phyloP scores from a whole-genome alignment of 2,797 vertebrate genomes.

The Neomorphus geoffroyi region DNA sequence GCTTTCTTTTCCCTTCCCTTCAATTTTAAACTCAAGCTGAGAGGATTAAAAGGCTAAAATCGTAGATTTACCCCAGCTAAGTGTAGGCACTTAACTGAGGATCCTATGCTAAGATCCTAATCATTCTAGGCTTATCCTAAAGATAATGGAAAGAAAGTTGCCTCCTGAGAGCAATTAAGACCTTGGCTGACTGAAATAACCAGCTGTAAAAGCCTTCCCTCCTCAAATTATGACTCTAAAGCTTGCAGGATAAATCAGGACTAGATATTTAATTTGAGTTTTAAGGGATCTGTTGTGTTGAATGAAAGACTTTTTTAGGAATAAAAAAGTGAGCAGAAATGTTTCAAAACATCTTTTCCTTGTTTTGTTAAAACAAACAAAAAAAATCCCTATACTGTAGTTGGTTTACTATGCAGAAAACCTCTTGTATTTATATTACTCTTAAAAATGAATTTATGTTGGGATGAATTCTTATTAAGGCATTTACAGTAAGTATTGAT shows the following conservation, averaged over 20 bases:
- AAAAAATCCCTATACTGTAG: background rate
- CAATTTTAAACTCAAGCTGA: background rate
- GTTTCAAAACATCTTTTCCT: background rate
- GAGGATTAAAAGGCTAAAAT: constrained; percentile 4
- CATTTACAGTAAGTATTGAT: background rate
- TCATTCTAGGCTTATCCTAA: constrained; percentile 23
- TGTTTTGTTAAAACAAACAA: background rate
- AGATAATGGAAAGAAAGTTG: constrained; percentile 34
- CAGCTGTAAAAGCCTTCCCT: constrained; percentile 20
- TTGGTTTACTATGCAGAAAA: background rate
- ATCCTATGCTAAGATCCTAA: constrained; percentile 6
- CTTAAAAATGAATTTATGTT: background rate
- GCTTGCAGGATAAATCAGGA: constrained; percentile 2
- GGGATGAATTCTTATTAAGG: background rate
- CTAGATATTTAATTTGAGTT: constrained; percentile 28
- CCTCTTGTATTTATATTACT: background rate
- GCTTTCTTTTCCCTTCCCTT: background rate
- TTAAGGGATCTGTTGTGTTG: background rate
- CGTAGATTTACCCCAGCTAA: constrained; percentile 9
- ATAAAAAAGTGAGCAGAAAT: background rate
- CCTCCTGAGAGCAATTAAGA: constrained; percentile 40
- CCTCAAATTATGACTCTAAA: background rate
- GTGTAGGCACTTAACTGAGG: background rate
- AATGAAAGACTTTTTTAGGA: background rate
- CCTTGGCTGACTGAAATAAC: constrained; percentile 11